Evolutionary conservation across 2,113 vertebrate species (phyloP), one percentile per base, ranked within the genome.

Genomic region (Smithornis capensis): DNA sequence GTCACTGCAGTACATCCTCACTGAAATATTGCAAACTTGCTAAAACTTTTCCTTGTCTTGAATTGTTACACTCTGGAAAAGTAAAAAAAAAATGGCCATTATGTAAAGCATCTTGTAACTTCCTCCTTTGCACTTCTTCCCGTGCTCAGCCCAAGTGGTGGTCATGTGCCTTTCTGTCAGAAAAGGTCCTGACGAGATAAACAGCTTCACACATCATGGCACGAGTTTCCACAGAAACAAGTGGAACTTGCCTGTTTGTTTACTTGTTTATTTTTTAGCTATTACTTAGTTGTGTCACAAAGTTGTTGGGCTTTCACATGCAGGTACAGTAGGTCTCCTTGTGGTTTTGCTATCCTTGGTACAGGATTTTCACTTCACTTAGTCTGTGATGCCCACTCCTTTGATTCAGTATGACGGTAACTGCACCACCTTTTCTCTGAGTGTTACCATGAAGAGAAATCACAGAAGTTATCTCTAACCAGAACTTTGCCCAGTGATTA

Each of bases 321-420:
- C 31, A 29, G 0, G 0, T 60, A 23, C 47, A 44, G 49, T 42
- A 79, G 33, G 0, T 0, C 38, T 57, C 38, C 56, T 8, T 38
- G 33, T 29, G 38, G 18, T 68, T 86, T 86, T 90, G 28, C n/a
- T 56, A 13, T 50, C 49, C 17, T 86, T 88, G 23, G 5, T 24
- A 80, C 47, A 65, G 59, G 37, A 53, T 92, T 71, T 86, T 80
- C 40, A 40, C 21, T 44, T 80, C 24, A 2, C 37, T 68, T 59
- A 31, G 19, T n/a, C 40, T 86, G 67, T 90, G 92, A 57, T 69
- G 37, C 59, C 35, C 53, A 4, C 25, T 90, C 12, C 27, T 85
- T 63, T 81, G 40, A 71, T 80, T 94, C 23, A 53, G 52, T 19
- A 3, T 29, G 45, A 24, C 33, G 73, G 63, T 37, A 33, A 14